Percentiles rank a stretch among this genome's conserved stretches.
phyloP scores from a whole-genome alignment of 2,888 invertebrate species.

The Cremastinae sp. region DNA sequence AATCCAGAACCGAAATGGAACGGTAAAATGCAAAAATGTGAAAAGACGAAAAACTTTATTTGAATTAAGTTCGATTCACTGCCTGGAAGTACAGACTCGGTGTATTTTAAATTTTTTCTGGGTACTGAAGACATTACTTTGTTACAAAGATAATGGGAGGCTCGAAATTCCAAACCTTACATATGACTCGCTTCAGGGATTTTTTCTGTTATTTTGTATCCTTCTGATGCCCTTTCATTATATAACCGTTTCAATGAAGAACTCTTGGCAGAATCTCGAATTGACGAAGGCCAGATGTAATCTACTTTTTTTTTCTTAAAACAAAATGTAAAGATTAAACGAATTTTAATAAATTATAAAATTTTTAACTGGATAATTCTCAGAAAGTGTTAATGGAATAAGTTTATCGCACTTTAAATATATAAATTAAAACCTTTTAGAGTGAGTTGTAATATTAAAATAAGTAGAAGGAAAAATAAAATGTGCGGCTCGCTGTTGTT shows the following conservation, averaged over 20 bases:
- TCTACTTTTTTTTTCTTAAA: background rate
- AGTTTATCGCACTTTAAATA: too few relatives aligned
- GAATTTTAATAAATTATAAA: too few relatives aligned
- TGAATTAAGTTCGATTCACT: slow-evolving; percentile 14
- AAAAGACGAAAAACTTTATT: background rate
- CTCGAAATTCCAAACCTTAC: slow-evolving; percentile 70
- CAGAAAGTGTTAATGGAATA: too few relatives aligned
- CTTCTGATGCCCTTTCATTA: slow-evolving; percentile 24
- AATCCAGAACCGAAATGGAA: too few relatives aligned
- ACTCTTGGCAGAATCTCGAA: slow-evolving; percentile 67
- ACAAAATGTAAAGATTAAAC: too few relatives aligned
- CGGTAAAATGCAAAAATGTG: too few relatives aligned
- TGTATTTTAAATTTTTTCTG: slow-evolving; percentile 59
- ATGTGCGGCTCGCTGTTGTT: background rate
- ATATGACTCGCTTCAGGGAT: slow-evolving; percentile 67
- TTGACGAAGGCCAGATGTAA: slow-evolving; percentile 62
- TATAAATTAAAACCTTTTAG: too few relatives aligned
- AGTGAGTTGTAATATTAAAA: slow-evolving; percentile 15
- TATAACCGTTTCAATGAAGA: slow-evolving; percentile 63
- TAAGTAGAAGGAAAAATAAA: background rate
- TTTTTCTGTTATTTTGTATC: slow-evolving; percentile 54
- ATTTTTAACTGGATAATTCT: too few relatives aligned
- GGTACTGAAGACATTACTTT: slow-evolving; percentile 73
- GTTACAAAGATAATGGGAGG: slow-evolving; percentile 69
- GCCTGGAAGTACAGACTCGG: slow-evolving; percentile 66